Evolutionary conservation across 2,113 vertebrate species (phyloP).

Genomic region (Tetraodon nigroviridis): DNA sequence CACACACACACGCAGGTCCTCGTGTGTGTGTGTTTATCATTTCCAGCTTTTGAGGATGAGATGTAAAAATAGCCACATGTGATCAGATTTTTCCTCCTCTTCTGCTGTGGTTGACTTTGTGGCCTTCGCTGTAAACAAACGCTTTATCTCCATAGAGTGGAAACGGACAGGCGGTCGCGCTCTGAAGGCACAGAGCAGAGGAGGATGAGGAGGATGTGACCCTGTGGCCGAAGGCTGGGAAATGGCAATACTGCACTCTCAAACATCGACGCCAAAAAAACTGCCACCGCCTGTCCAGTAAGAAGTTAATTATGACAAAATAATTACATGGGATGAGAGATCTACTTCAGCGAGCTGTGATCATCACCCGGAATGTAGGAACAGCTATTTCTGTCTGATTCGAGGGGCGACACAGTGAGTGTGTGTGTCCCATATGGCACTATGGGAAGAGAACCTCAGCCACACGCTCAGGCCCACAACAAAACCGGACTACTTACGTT

Average conservation of each 20-base stretch:
- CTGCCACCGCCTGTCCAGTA: too few relatives aligned
- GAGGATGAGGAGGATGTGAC: slow-evolving; percentile 17
- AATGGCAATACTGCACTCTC: background rate
- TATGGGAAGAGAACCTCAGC: slow-evolving; percentile 52
- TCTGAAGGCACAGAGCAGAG: slow-evolving; percentile 10
- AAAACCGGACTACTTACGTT: slow-evolving; percentile 49
- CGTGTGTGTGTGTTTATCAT: too few relatives aligned
- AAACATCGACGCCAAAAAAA: background rate
- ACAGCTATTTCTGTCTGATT: slow-evolving; percentile 56
- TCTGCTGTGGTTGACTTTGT: slow-evolving; percentile 26
- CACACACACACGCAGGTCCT: slow-evolving; percentile 12
- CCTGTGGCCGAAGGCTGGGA: slow-evolving; percentile 10
- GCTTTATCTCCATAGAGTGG: slow-evolving; percentile 45
- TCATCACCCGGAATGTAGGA: slow-evolving; percentile 32
- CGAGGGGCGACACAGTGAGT: slow-evolving; percentile 25
- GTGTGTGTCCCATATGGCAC: slow-evolving; percentile 31
- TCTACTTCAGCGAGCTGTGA: slow-evolving; percentile 34
- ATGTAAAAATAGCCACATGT: background rate
- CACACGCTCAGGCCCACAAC: slow-evolving; percentile 14
- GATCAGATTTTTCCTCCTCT: slow-evolving; percentile 3
- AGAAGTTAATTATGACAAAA: background rate
- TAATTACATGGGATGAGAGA: too few relatives aligned
- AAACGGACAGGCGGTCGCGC: slow-evolving; percentile 33
- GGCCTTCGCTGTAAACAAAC: slow-evolving; percentile 45
- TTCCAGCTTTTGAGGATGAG: too few relatives aligned